Evolutionary conservation across 2,888 invertebrate genomes (phyloP).

Genomic region (Diarsia rubi): DNA sequence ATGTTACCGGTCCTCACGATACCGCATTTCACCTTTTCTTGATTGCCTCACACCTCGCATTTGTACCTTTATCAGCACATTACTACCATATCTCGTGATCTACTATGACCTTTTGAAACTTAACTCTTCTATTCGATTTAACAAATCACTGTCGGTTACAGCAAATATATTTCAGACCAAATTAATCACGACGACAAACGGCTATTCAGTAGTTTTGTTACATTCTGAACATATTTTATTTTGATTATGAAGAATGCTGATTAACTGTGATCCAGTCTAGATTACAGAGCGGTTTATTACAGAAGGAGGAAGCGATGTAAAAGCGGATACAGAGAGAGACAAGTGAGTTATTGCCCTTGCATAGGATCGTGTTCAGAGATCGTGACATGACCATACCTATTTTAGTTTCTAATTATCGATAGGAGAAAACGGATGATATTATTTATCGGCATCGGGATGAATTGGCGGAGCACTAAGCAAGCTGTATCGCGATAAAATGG

Average conservation of each 20-base stretch:
- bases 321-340: slow-evolving; percentile 54
- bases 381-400: slow-evolving; percentile 79
- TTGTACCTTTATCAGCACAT: slow-evolving; percentile 54
- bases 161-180: slow-evolving; percentile 46
- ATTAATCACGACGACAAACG: slow-evolving; percentile 49
- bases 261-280: slow-evolving; percentile 60
- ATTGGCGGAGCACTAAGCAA: slow-evolving; percentile 68
- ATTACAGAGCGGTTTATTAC: slow-evolving; percentile 54
- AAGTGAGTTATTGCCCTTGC: slow-evolving; percentile 72
- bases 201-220: slow-evolving; percentile 51
- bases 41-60: slow-evolving; percentile 70
- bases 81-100: slow-evolving; percentile 39
- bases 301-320: slow-evolving; percentile 61
- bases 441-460: slow-evolving; percentile 71
- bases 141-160: slow-evolving; percentile 52
- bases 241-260: slow-evolving; percentile 52
- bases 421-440: slow-evolving; percentile 74
- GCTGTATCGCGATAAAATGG: slow-evolving; percentile 63
- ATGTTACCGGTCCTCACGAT: slow-evolving; percentile 72
- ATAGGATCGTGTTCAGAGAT: slow-evolving; percentile 75
- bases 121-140: slow-evolving; percentile 31
- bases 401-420: slow-evolving; percentile 80
- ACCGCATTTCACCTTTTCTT: slow-evolving; percentile 74
- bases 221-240: slow-evolving; percentile 48
- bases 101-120: slow-evolving; percentile 32